Evolutionary conservation across 2,113 vertebrate species (phyloP), one percentile per base, ranked within the genome.

Genomic region (Xenus cinereus): DNA sequence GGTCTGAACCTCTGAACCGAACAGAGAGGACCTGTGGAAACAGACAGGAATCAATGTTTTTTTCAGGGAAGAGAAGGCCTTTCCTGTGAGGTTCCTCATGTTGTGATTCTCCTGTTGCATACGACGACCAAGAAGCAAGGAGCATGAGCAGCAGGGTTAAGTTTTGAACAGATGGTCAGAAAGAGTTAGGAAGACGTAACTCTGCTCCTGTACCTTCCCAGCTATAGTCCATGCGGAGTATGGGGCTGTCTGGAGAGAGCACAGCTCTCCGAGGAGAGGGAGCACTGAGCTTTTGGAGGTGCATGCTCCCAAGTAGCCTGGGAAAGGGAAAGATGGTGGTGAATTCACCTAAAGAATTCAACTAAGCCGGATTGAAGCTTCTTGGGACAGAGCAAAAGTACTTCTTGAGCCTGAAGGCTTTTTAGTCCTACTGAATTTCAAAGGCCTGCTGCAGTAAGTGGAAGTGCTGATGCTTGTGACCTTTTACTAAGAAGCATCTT

Each of bases 391-490:
- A 95, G 66, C 41, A 51, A 50, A 91, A 76, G 66, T 69, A 79
- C 74, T 83, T 89, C 57, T 83, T 50, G 35, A 95, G 90, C 94
- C 94, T 73, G 81, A 73, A 92, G 94, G 92, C 73, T 87, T 97
- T 93, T 91, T 72, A 68, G 77, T 91, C 80, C 77, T 92, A 33
- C 83, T 90, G 64, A 75, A 89, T 97, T 93, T 96, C 90, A 96
- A 94, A 95, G 69, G 69, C 39, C 56, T 93, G 39, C 66, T 95
- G 80, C 86, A 69, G 69, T 62, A 75, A 93, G 92, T 90, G 86
- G 83, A 94, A 93, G 75, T 89, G 92, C 89, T 95, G 94, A 78
- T 93, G 77, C 86, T 82, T 69, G 41, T 96, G 92, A 97, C 96
- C 94, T 97, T 96, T 93, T 82, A 69, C 76, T 78, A 66, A 78